phyloP scores from a whole-genome alignment of 2,797 vertebrate genomes.

The Trachops cirrhosus region DNA sequence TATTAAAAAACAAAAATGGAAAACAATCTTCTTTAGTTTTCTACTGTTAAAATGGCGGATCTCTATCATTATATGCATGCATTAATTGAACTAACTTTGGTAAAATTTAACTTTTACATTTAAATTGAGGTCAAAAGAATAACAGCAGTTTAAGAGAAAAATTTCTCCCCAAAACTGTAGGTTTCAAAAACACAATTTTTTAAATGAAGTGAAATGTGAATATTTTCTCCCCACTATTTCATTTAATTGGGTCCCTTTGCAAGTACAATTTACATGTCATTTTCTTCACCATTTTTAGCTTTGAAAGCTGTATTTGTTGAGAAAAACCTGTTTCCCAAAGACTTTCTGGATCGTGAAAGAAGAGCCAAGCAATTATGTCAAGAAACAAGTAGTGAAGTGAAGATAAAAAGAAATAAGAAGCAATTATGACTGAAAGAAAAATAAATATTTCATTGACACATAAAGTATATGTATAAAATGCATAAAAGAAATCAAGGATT shows the following conservation, averaged over 20 bases:
- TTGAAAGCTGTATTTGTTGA: conserved; percentile 85
- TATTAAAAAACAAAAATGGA: conserved; percentile 37
- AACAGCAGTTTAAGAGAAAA: background rate
- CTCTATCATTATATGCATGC: background rate
- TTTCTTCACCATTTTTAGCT: conserved; percentile 75
- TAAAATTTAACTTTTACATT: conserved; percentile 13
- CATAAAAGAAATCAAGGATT: background rate
- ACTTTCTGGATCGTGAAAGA: conserved; percentile 81
- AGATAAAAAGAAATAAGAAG: conserved; percentile 77
- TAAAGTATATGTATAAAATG: background rate
- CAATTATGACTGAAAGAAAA: conserved; percentile 75
- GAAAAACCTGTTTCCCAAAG: conserved; percentile 85
- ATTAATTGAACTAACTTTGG: background rate
- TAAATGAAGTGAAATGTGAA: background rate
- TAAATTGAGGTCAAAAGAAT: conserved; percentile 11
- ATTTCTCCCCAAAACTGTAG: background rate
- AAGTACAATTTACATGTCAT: conserved; percentile 71
- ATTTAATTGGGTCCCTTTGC: conserved; percentile 54
- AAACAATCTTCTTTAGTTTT: background rate
- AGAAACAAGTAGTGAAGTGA: conserved; percentile 54
- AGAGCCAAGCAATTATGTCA: conserved; percentile 75
- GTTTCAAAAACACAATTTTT: background rate
- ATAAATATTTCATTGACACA: conserved; percentile 49
- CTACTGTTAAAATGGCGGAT: background rate
- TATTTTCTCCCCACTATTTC: background rate